A percentile compares a stretch with the other conserved stretches of the same genome.
phyloP scores from a whole-genome alignment of 2,113 vertebrate species.

The Acrocephalus kingi region DNA sequence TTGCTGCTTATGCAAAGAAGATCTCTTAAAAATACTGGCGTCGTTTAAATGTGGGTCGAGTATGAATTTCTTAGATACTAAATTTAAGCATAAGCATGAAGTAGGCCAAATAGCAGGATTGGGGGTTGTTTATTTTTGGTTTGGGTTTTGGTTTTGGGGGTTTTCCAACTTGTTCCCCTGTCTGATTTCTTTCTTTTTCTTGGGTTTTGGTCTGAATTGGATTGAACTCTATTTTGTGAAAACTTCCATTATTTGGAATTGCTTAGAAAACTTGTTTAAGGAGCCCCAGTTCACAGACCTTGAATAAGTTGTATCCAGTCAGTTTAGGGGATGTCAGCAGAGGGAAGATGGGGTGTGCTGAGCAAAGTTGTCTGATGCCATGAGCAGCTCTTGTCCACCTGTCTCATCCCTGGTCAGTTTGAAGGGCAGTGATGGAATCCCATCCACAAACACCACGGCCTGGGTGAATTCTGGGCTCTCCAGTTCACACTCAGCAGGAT shows the following conservation, averaged over 20 bases:
- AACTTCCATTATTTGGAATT: not conserved
- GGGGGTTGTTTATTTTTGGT: not conserved
- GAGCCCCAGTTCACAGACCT: not conserved
- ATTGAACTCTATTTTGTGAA: not conserved
- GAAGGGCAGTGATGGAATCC: not conserved
- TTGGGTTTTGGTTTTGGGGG: not conserved
- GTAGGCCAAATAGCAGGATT: not conserved
- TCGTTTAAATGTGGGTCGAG: not conserved
- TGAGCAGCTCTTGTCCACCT: not conserved
- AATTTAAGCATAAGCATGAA: not conserved
- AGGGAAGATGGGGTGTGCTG: not conserved
- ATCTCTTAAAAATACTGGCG: not conserved
- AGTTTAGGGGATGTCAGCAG: not conserved
- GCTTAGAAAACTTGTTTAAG: not conserved
- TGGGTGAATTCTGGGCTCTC: not conserved
- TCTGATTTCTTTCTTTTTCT: not conserved
- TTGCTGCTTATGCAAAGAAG: not conserved
- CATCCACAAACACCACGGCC: not conserved
- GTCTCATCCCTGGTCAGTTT: not conserved
- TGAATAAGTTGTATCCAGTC: not conserved
- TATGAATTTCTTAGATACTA: not conserved
- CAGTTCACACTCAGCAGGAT: not conserved
- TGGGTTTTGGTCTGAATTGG: not conserved
- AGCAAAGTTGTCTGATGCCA: not conserved
- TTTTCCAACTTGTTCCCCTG: not conserved